Evolutionary conservation across 2,888 invertebrate genomes (phyloP), one percentile per base, ranked within the genome.

Genomic region (Habroteleia sp.): DNA sequence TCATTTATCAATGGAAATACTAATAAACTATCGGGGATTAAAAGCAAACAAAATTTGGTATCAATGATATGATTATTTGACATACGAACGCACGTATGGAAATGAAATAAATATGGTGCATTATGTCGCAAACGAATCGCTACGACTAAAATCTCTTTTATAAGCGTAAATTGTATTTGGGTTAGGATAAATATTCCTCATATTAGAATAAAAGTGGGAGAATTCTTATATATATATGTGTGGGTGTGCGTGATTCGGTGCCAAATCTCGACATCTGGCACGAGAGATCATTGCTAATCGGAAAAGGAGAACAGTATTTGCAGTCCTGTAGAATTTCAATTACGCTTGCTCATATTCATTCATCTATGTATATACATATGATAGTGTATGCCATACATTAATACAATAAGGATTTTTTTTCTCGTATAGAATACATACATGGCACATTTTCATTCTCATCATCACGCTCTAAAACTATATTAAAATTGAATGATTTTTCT

Each of bases 101-200:
- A 44, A 44, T 44, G 27, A 44, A 44, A 44, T n/a, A 27, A 44
- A 44, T 44, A 27, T 27, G 8, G 4, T 2, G n/a, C 27, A 11
- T 1, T 44, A n/a, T 27, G n/a, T 8, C 2, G 4, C 46, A 27
- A 16, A 46, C 17, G 16, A 46, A 46, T 16, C 4, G 8, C 25
- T 1, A 4, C 7, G 17, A 17, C 27, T 27, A n/a, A 44, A 44
- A 44, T 44, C 44, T 13, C 27, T 27, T 44, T 44, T 41, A 23
- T 6, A 8, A n/a, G 8, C n/a, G n/a, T n/a, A 46, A 46, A 46
- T 27, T 46, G 41, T 41, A 41, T 41, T 41, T 27, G 31, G 1
- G 31, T 14, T 16, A 10, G 31, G 10, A 33, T 48, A 33, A 48
- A 48, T 20, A 48, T 48, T 20, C 13, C 31, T 33, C 48, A 11